Evolutionary conservation across 2,797 vertebrate genomes (phyloP).

Genomic region (Toxotes lorentzi): DNA sequence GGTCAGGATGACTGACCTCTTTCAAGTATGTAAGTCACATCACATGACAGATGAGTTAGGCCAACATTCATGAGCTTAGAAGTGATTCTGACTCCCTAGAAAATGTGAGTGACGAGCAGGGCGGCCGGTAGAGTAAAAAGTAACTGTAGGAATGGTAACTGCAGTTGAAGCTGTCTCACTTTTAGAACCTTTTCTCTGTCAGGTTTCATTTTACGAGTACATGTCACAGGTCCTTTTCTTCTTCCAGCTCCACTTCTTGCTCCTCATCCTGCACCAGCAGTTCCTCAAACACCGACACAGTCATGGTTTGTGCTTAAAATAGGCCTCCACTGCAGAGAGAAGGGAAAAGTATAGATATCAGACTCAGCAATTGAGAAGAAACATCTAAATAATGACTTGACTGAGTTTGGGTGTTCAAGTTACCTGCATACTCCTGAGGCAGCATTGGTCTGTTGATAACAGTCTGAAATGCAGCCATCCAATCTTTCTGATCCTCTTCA

Average conservation of each 20-base stretch:
- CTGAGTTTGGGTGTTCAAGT: neutral
- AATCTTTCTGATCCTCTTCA: slow-evolving; percentile 88
- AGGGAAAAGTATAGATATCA: slow-evolving; percentile 10
- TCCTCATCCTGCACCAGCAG: slow-evolving; percentile 12
- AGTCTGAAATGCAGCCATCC: slow-evolving; percentile 90
- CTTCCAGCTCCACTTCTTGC: neutral
- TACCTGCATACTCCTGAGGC: slow-evolving; percentile 97
- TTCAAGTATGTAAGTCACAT: slow-evolving; percentile 54
- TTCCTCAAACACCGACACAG: neutral
- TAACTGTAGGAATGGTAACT: neutral
- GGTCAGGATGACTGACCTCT: slow-evolving; percentile 26
- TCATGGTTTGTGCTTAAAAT: slow-evolving; percentile 97
- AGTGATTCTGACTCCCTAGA: slow-evolving; percentile 3
- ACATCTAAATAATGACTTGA: neutral
- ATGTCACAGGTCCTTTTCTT: slow-evolving; percentile 6
- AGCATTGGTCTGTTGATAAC: slow-evolving; percentile 92
- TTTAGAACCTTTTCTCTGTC: slow-evolving; percentile 12
- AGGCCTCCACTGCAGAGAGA: slow-evolving; percentile 91
- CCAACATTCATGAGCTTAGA: slow-evolving; percentile 41
- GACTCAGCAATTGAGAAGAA: neutral
- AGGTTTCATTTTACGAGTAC: slow-evolving; percentile 2
- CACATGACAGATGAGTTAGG: slow-evolving; percentile 29
- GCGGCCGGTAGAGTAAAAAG: neutral
- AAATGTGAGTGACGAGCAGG: slow-evolving; percentile 31
- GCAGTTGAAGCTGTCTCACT: slow-evolving; percentile 11